Evolutionary conservation across 2,888 invertebrate species (phyloP).

Genomic region (Lasioglossum malachurum): DNA sequence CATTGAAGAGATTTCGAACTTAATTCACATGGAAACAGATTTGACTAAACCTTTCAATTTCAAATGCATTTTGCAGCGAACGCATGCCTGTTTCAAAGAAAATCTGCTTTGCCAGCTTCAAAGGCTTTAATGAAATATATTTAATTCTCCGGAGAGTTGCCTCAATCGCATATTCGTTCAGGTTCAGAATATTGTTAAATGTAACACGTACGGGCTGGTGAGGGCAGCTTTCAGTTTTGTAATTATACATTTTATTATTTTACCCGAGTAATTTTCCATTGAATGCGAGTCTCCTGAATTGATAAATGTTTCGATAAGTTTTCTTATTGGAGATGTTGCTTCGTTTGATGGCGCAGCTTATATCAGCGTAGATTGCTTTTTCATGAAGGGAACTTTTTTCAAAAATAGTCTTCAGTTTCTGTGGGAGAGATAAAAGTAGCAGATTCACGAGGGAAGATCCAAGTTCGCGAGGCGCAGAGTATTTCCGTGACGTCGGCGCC

Average conservation of each 20-base stretch:
- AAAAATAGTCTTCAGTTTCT: not conserved
- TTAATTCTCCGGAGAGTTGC: not conserved
- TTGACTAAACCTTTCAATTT: not conserved
- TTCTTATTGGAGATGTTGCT: not conserved
- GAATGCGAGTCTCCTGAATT: not conserved
- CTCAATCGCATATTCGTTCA: not conserved
- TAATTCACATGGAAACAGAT: not conserved
- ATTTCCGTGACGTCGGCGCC: not conserved
- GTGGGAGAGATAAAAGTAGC: not conserved
- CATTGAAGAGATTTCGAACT: not conserved
- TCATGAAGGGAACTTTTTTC: not conserved
- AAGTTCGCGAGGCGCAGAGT: not conserved
- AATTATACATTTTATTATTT: not conserved
- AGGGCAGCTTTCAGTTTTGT: not conserved
- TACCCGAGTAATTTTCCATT: not conserved
- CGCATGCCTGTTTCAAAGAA: not conserved
- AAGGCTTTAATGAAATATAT: not conserved
- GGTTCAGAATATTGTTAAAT: not conserved
- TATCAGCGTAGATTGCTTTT: not conserved
- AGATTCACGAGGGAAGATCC: not conserved
- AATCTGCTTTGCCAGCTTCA: not conserved
- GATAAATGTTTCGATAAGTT: not conserved
- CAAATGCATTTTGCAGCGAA: not conserved
- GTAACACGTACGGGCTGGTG: not conserved
- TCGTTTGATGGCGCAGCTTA: not conserved